Evolutionary conservation across 1,140 invertebrate species (phyloP).

Genomic region (Sitophilus oryzae): DNA sequence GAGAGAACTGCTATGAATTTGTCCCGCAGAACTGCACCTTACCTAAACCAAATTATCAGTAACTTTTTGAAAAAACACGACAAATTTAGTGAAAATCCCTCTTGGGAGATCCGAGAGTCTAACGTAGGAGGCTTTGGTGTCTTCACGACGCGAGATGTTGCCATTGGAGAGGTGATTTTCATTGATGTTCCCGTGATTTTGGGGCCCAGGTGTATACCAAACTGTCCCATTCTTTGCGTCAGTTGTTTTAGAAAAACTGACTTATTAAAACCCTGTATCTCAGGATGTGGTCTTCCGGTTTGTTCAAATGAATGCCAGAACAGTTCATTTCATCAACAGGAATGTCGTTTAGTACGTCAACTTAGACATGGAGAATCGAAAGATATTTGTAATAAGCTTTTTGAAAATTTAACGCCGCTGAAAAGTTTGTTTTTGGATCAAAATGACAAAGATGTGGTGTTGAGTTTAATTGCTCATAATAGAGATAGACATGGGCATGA

Average conservation of each 20-base stretch:
- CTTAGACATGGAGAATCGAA: conserved; percentile 46
- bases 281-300: conserved; percentile 53
- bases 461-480: conserved; percentile 51
- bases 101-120: conserved; percentile 33
- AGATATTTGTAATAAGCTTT: conserved; percentile 43
- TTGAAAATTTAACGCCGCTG: conserved; percentile 54
- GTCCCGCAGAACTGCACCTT: conserved; percentile 7
- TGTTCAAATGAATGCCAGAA: conserved; percentile 55
- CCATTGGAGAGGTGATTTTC: conserved; percentile 60
- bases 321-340: conserved; percentile 48
- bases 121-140: conserved; percentile 54
- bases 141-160: conserved; percentile 57
- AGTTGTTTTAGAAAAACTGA: conserved; percentile 49
- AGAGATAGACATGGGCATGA: conserved; percentile 51
- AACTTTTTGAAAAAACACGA: conserved; percentile 22
- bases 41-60: conserved; percentile 19
- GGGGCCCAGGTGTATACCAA: conserved; percentile 52
- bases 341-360: conserved; percentile 53
- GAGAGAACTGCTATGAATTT: conserved; percentile 5
- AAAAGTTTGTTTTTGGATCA: conserved; percentile 52
- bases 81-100: conserved; percentile 3
- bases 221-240: conserved; percentile 49
- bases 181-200: conserved; percentile 58
- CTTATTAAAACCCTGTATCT: conserved; percentile 44
- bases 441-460: conserved; percentile 50